phyloP scores from a whole-genome alignment of 2,113 vertebrate genomes.

The Paramisgurnus dabryanus region DNA sequence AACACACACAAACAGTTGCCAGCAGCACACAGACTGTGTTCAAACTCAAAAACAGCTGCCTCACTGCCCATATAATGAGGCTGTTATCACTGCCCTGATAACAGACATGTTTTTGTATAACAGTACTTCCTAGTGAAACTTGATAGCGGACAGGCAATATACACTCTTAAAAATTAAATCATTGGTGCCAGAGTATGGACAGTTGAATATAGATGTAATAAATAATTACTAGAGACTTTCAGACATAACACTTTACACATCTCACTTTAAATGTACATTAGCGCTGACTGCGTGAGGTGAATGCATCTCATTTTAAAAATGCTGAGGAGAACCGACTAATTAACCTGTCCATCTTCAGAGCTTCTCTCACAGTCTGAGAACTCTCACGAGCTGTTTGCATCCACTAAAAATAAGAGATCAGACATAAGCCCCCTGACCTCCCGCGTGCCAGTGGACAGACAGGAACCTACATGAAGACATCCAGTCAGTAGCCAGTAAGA shows the following conservation, averaged over 20 bases:
- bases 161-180: too few relatives aligned
- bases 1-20: neutral
- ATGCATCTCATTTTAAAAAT: constrained; percentile 22
- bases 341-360: constrained; percentile 31
- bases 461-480: constrained; percentile 35
- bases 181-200: too few relatives aligned
- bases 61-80: too few relatives aligned
- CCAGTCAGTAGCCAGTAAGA: constrained; percentile 14
- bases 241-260: neutral
- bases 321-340: constrained; percentile 52
- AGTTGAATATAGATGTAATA: neutral
- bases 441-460: constrained; percentile 28
- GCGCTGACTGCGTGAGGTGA: constrained; percentile 2
- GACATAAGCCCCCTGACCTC: constrained; percentile 32
- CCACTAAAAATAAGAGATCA: constrained; percentile 50
- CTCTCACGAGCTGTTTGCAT: constrained; percentile 46
- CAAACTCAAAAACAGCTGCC: too few relatives aligned
- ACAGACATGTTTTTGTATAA: too few relatives aligned
- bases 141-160: too few relatives aligned
- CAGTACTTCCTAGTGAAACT: too few relatives aligned
- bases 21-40: neutral
- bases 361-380: constrained; percentile 20
- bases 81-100: too few relatives aligned
- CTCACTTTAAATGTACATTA: constrained; percentile 12
- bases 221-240: neutral